phyloP scores from a whole-genome alignment of 2,113 vertebrate genomes.

The Seriola dumerili region DNA sequence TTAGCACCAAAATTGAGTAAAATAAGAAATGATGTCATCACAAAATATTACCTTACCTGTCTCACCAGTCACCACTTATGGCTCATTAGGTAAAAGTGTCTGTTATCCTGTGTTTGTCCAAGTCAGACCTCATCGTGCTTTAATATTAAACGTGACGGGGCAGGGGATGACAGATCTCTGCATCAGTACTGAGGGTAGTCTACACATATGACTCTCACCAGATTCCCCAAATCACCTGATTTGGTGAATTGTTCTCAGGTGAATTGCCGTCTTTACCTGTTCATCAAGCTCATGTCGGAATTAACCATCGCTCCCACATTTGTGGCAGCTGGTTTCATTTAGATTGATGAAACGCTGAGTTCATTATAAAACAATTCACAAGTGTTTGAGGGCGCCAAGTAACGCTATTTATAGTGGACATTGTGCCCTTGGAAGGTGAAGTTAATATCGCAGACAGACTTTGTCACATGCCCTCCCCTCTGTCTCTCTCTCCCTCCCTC shows the following conservation, averaged over 20 bases:
- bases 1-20: neutral
- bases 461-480: slow-evolving; percentile 26
- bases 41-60: neutral
- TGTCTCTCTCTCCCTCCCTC: slow-evolving; percentile 10
- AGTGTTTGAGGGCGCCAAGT: slow-evolving; percentile 34
- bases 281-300: neutral
- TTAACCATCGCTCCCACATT: neutral
- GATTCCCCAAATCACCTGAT: neutral
- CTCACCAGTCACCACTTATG: neutral
- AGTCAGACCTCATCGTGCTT: neutral
- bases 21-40: neutral
- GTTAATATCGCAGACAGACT: slow-evolving; percentile 56
- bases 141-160: neutral
- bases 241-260: neutral
- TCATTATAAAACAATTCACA: slow-evolving; percentile 37
- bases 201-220: neutral
- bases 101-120: too few species aligned
- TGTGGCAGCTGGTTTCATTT: slow-evolving; percentile 8
- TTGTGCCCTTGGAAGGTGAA: slow-evolving; percentile 65
- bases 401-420: slow-evolving; percentile 45
- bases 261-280: neutral
- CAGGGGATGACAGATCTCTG: too few species aligned
- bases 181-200: too few species aligned
- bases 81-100: too few species aligned
- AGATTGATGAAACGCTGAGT: slow-evolving; percentile 12